Conservation (phyloP, 1,140 invertebrate genomes). For the Eciton burchellii region DNA sequence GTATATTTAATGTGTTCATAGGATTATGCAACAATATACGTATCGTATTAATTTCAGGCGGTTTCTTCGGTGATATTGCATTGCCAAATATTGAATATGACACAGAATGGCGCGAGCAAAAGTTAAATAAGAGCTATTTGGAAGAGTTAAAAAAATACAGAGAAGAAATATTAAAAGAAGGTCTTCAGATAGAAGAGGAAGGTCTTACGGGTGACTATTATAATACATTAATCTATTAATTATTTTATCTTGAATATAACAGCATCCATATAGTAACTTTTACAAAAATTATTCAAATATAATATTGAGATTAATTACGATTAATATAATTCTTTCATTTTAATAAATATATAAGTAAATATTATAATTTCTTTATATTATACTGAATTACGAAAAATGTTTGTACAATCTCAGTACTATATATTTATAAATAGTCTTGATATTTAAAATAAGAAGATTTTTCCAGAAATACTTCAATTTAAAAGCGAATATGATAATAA, state of each 20-base stretch:
- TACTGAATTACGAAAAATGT: background rate
- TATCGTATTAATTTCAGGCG: slow-evolving; percentile 86
- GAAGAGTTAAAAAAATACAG: slow-evolving; percentile 92
- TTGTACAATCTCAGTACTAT: background rate
- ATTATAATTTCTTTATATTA: background rate
- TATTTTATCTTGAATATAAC: too few relatives aligned
- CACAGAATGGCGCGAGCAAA: slow-evolving; percentile 85
- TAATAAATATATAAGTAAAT: background rate
- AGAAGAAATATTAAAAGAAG: slow-evolving; percentile 92
- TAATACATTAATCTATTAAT: background rate
- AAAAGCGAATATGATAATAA: slow-evolving; percentile 73
- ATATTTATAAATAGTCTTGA: background rate
- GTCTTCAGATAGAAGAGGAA: slow-evolving; percentile 93
- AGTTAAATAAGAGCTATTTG: slow-evolving; percentile 88
- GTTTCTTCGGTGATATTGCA: slow-evolving; percentile 93
- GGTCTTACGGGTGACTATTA: slow-evolving; percentile 87
- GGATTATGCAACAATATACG: background rate
- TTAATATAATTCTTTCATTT: background rate
- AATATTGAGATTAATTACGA: background rate
- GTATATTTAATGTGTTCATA: background rate
- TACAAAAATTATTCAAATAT: background rate
- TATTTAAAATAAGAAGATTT: slow-evolving; percentile 3
- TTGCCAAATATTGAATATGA: slow-evolving; percentile 89
- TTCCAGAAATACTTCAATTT: slow-evolving; percentile 81
- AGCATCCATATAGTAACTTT: background rate